A percentile compares a stretch with the other conserved stretches of the same genome.
Evolutionary conservation across 2,113 vertebrate genomes (phyloP).

Genomic region (Rutilus rutilus): DNA sequence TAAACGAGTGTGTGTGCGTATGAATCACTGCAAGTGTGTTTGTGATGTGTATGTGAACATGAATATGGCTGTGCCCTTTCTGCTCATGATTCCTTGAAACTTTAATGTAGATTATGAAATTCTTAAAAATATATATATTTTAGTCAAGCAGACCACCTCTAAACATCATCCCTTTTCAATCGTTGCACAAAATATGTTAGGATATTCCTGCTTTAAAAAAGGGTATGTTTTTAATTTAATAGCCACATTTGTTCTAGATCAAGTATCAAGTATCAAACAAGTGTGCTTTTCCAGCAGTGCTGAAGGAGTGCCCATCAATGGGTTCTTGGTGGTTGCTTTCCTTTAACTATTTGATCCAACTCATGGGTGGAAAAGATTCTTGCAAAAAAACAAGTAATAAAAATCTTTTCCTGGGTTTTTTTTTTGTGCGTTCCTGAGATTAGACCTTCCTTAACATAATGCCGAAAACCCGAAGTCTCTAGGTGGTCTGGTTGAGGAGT

Average conservation of each 20-base stretch:
- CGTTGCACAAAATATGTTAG: background rate
- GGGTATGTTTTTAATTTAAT: background rate
- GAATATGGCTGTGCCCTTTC: background rate
- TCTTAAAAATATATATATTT: background rate
- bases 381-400: too few relatives aligned
- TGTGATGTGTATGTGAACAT: background rate
- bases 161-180: background rate
- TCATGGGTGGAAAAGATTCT: background rate
- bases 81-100: background rate
- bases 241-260: background rate
- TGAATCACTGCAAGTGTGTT: background rate
- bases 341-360: background rate
- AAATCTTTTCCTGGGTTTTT: too few relatives aligned
- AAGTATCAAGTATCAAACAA: background rate
- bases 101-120: background rate
- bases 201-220: background rate
- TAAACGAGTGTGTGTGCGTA: background rate
- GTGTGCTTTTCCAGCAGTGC: background rate
- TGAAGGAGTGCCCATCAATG: background rate
- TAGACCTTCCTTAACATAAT: too few relatives aligned
- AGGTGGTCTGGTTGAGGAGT: too few relatives aligned
- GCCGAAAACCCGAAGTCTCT: too few relatives aligned
- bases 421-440: too few relatives aligned
- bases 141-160: background rate
- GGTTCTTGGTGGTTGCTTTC: background rate